Conservation (phyloP, 2,113 vertebrate genomes). For the Dipodomys spectabilis region DNA sequence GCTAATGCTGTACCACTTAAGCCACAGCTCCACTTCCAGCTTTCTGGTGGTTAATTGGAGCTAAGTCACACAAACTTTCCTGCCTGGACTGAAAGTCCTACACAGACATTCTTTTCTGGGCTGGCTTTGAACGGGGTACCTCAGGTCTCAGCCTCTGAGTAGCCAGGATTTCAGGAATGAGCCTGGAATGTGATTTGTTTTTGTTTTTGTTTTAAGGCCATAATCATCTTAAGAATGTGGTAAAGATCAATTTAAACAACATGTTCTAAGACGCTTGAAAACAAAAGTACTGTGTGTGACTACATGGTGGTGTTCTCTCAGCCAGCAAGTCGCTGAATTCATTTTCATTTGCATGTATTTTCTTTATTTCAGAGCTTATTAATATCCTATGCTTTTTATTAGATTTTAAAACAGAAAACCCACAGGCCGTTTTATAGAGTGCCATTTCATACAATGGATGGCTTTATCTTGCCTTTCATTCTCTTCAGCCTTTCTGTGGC, state of each 20-base stretch:
- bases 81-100: too few species aligned
- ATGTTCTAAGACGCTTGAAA: background rate
- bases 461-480: slow-evolving; percentile 56
- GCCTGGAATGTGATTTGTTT: background rate
- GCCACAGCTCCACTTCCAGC: too few species aligned
- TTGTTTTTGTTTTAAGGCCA: background rate
- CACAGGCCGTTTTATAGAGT: slow-evolving; percentile 25
- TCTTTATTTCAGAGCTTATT: slow-evolving; percentile 51
- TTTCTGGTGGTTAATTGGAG: too few species aligned
- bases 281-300: background rate
- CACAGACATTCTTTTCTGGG: too few species aligned
- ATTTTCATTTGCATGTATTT: slow-evolving; percentile 11
- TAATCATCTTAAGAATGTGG: slow-evolving; percentile 15
- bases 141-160: too few species aligned
- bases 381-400: slow-evolving; percentile 59
- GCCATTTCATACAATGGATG: slow-evolving; percentile 41
- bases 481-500: slow-evolving; percentile 16
- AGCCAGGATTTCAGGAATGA: too few species aligned
- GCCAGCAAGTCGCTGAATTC: background rate
- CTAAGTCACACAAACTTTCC: too few species aligned
- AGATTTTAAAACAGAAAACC: slow-evolving; percentile 59
- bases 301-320: background rate
- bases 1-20: too few species aligned
- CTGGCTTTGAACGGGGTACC: too few species aligned
- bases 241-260: slow-evolving; percentile 24